A percentile compares a stretch with the other conserved stretches of the same genome.
phyloP scores from a whole-genome alignment of 1,140 invertebrate genomes.

The Andrena cerasifolii region DNA sequence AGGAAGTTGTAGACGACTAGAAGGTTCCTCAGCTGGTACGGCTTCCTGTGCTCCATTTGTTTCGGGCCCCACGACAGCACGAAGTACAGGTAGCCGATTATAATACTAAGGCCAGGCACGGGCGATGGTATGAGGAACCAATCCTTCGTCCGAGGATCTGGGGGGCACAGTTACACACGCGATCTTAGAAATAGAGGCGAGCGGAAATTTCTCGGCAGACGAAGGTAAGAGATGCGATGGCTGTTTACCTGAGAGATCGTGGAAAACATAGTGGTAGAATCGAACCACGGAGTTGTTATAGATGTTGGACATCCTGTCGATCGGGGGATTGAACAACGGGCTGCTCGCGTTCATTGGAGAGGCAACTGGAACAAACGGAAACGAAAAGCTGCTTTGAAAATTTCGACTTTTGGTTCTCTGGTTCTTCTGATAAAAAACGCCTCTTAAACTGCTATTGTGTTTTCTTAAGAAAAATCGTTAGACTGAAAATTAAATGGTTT shows the following conservation, averaged over 20 bases:
- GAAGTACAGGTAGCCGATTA: slow-evolving; percentile 88
- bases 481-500: too few relatives aligned
- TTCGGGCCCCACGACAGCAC: slow-evolving; percentile 89
- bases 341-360: slow-evolving; percentile 73
- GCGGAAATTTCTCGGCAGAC: too few relatives aligned
- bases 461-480: too few relatives aligned
- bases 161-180: neutral
- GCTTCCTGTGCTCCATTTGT: slow-evolving; percentile 91
- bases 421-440: too few relatives aligned
- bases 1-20: slow-evolving; percentile 92
- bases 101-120: slow-evolving; percentile 87
- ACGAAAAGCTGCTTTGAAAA: neutral
- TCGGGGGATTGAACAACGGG: slow-evolving; percentile 28
- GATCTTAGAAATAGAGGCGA: neutral
- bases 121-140: slow-evolving; percentile 93
- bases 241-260: slow-evolving; percentile 84
- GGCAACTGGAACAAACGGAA: slow-evolving; percentile 65
- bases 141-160: slow-evolving; percentile 91
- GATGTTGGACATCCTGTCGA: slow-evolving; percentile 79
- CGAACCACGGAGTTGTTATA: slow-evolving; percentile 82
- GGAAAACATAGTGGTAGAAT: slow-evolving; percentile 83
- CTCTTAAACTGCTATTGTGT: too few relatives aligned
- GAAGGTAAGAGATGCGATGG: too few relatives aligned
- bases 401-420: too few relatives aligned
- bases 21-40: slow-evolving; percentile 89